These are phyloP conservation scores for Luscinia luscinia DNA, from an alignment of 2,797 vertebrate species.

Conservation along the genomic window DNA sequence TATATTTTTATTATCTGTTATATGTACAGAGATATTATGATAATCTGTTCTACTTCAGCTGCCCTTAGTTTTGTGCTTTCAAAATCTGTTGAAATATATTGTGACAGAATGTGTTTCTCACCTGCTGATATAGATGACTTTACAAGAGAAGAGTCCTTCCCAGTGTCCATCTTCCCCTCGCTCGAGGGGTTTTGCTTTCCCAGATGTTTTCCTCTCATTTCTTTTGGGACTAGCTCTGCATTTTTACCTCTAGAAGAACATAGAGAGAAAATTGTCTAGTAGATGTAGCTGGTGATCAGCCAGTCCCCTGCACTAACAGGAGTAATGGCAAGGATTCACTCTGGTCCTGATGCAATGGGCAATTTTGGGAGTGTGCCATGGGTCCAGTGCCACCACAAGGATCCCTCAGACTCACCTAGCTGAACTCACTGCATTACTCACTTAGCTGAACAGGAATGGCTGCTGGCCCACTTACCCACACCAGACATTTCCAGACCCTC, in stretches of 20 bases:
- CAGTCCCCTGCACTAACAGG: background rate
- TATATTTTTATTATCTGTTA: background rate
- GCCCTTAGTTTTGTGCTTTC: background rate
- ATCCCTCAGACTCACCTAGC: background rate
- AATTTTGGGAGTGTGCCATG: background rate
- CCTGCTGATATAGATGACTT: background rate
- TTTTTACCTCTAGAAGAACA: background rate
- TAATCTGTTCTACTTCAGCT: background rate
- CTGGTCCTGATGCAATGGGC: rapidly evolving
- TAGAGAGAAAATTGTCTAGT: background rate
- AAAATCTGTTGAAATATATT: background rate
- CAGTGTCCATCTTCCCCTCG: background rate
- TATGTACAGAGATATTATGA: background rate
- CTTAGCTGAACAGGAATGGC: background rate
- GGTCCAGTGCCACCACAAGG: background rate
- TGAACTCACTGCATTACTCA: background rate
- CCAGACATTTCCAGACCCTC: background rate
- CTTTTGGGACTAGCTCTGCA: background rate
- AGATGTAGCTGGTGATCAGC: background rate
- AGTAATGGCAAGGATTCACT: background rate
- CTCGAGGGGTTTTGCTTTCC: background rate
- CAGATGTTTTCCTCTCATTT: background rate
- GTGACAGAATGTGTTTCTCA: background rate
- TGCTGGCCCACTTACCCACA: background rate
- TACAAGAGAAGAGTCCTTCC: background rate